Evolutionary conservation across 2,888 invertebrate genomes (phyloP).

Genomic region (Synergus japonicus): DNA sequence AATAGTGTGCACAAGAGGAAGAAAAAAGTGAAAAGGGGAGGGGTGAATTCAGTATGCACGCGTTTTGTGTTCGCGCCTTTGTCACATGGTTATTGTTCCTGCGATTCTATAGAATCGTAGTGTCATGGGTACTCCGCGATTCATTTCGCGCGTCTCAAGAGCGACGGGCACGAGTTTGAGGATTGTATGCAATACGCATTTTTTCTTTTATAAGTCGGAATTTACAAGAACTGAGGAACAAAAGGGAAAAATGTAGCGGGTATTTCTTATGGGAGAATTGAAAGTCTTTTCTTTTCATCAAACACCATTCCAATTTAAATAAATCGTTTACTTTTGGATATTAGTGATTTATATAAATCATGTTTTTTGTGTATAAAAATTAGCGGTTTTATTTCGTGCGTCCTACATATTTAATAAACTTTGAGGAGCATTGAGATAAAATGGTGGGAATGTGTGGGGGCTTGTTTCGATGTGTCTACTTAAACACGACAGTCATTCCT

Average conservation of each 20-base stretch:
- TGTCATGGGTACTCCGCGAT: slow-evolving; percentile 57
- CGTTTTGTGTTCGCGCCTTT: slow-evolving; percentile 63
- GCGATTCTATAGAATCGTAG: slow-evolving; percentile 62
- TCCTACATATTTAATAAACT: not conserved
- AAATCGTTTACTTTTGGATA: not conserved
- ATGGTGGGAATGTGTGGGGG: not conserved
- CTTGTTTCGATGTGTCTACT: not conserved
- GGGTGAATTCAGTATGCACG: slow-evolving; percentile 62
- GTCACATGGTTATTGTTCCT: slow-evolving; percentile 62
- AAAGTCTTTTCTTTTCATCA: not conserved
- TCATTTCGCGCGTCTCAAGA: slow-evolving; percentile 59
- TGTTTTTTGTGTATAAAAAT: not conserved
- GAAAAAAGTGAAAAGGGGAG: slow-evolving; percentile 51
- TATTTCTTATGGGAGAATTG: not conserved
- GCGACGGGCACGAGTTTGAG: slow-evolving; percentile 38
- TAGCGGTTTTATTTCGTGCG: no score
- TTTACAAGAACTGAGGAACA: not conserved
- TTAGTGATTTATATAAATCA: not conserved
- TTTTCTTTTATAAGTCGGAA: not conserved
- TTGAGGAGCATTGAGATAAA: not conserved
- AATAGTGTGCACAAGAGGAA: slow-evolving; percentile 25
- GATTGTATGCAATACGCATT: not conserved
- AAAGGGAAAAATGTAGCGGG: not conserved
- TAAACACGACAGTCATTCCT: slow-evolving; percentile 13
- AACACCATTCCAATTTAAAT: not conserved